These are phyloP conservation scores for Trematomus bernacchii DNA, from an alignment of 2,797 vertebrate species.

Conservation along the genomic window DNA sequence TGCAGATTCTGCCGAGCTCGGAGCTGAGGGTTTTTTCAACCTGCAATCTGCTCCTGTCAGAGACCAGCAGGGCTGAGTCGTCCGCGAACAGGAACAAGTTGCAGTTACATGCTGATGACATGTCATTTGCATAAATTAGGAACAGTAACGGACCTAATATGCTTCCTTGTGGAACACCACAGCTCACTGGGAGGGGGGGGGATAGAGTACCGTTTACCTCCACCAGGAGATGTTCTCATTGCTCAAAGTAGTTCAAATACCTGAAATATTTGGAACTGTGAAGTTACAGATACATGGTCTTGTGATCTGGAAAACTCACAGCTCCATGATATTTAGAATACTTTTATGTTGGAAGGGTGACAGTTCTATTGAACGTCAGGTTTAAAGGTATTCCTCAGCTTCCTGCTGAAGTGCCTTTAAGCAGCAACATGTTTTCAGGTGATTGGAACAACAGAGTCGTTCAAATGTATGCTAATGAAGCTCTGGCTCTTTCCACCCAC, in stretches of 20 bases:
- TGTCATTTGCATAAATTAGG: too few species aligned
- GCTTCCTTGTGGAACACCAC: too few species aligned
- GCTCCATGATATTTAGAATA: neutral
- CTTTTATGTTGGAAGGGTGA: slow-evolving; percentile 8
- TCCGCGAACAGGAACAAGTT: too few species aligned
- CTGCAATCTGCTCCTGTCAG: too few species aligned
- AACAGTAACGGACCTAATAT: too few species aligned
- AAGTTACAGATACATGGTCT: neutral
- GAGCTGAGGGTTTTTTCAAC: too few species aligned
- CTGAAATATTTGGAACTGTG: neutral
- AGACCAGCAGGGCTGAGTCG: too few species aligned
- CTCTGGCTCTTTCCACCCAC: slow-evolving; percentile 42
- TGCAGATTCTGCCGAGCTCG: too few species aligned
- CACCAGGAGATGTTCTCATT: neutral
- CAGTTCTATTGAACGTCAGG: neutral
- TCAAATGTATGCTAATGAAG: slow-evolving; percentile 33
- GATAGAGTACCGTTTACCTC: too few species aligned
- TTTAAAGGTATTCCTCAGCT: neutral
- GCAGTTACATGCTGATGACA: too few species aligned
- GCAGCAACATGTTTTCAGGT: slow-evolving; percentile 13
- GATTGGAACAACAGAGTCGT: slow-evolving; percentile 2
- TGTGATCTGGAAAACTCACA: neutral
- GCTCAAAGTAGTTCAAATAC: neutral
- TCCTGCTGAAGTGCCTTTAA: slow-evolving; percentile 8
- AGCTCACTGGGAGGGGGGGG: too few species aligned